Conservation (phyloP, 1,140 invertebrate genomes). For the Anoplolepis gracilipes region DNA sequence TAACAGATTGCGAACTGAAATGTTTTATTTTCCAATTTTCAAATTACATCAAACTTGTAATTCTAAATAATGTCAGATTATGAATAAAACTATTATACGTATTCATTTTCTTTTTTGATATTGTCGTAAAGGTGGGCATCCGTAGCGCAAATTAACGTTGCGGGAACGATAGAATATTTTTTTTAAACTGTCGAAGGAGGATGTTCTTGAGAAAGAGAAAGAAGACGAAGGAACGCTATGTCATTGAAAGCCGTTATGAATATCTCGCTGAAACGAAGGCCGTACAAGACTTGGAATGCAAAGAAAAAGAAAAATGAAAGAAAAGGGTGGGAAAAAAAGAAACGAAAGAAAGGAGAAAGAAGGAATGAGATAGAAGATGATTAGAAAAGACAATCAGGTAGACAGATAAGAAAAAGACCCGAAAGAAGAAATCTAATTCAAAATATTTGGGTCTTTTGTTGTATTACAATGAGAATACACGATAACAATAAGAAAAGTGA, state of each 20-base stretch:
- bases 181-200: neutral
- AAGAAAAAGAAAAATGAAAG: conserved; percentile 69
- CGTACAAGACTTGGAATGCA: conserved; percentile 43
- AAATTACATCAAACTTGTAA: neutral
- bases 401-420: conserved; percentile 20
- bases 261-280: conserved; percentile 63
- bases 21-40: neutral
- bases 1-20: neutral
- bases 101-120: neutral
- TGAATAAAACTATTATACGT: neutral
- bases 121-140: neutral
- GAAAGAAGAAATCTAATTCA: conserved; percentile 15
- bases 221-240: conserved; percentile 62
- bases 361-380: neutral
- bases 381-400: neutral
- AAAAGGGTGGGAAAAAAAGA: conserved; percentile 83
- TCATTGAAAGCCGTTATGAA: conserved; percentile 76
- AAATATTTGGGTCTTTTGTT: neutral
- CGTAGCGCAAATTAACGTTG: conserved; percentile 3
- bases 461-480: neutral
- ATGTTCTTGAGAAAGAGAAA: neutral
- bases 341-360: conserved; percentile 78
- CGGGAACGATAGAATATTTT: conserved; percentile 15
- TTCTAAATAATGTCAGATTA: neutral
- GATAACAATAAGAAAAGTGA: neutral